These are phyloP conservation scores for Hemaris fuciformis DNA, from an alignment of 2,888 invertebrate genomes.

Conservation along the genomic window DNA sequence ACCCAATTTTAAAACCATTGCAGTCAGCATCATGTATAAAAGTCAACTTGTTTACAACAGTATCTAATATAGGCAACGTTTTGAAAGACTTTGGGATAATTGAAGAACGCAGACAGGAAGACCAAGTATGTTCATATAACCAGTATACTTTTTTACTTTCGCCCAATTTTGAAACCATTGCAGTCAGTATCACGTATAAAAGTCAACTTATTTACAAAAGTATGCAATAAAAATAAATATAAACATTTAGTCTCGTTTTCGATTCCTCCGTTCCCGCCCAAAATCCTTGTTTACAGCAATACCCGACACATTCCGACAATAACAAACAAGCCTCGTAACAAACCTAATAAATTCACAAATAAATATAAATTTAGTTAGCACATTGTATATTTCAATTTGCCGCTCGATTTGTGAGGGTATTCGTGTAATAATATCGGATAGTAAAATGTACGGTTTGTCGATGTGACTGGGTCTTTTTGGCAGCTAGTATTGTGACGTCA, in stretches of 20 bases:
- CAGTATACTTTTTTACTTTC: too few relatives aligned
- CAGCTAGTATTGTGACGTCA: not conserved
- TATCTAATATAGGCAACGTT: too few relatives aligned
- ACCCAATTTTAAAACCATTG: too few relatives aligned
- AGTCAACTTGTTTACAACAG: too few relatives aligned
- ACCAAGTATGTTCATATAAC: too few relatives aligned
- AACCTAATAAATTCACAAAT: slow-evolving; percentile 6
- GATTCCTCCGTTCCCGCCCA: not conserved
- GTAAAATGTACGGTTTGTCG: slow-evolving; percentile 1
- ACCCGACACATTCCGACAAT: not conserved
- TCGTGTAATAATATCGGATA: not conserved
- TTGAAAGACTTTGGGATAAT: too few relatives aligned
- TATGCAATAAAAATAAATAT: too few relatives aligned
- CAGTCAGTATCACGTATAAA: too few relatives aligned
- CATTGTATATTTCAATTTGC: slow-evolving; percentile 6
- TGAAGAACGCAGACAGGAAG: too few relatives aligned
- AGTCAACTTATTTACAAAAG: too few relatives aligned
- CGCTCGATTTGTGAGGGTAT: not conserved
- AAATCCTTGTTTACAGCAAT: not conserved
- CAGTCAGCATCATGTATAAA: too few relatives aligned
- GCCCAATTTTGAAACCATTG: too few relatives aligned
- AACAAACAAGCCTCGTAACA: slow-evolving; percentile 3
- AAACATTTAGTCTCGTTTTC: not conserved
- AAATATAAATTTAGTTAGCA: slow-evolving; percentile 4
- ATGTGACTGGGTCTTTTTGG: not conserved